Base-by-base conservation (phyloP, 2,797 vertebrate species). In the Erpetoichthys calabaricus region DNA sequence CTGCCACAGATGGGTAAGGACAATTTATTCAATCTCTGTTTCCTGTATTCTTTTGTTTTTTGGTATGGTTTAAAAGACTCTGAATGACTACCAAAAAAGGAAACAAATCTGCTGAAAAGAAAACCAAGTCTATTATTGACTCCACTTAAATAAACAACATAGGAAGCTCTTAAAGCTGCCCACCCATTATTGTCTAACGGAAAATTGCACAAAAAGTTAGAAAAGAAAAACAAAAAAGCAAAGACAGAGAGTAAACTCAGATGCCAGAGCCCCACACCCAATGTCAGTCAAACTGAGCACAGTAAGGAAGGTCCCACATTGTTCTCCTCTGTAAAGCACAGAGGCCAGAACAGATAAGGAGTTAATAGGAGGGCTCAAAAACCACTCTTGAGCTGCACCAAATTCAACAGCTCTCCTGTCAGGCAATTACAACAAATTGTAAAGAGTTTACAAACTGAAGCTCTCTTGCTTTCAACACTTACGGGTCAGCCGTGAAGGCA, bases 111-210 rank as follows among this genome's bases (percentile, higher is more conserved):
- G 53, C 70, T 69, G 72, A 83, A 83, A 73, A 71, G 73, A 82
- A 82, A 78, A 59, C 57, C 5, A 57, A 76, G 67, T 1, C 79
- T 73, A 89, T 90, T 89, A 85, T 87, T 78, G 86, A 86, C 77
- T 74, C 67, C 69, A 81, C 80, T 86, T 78, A 85, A 73, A 89
- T 75, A 89, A 91, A 88, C 82, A 85, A 45, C 58, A 65, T 44
- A 84, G 87, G 89, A 92, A 92, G 80, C 77, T 74, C 76, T 69
- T 60, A 76, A 83, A 74, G 25, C 72, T 73, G 72, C 78, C 83
- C 87, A 55, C 89, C 88, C 87, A 85, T 80, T 86, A 90, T 87
- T 90, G 85, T 90, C 80, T 79, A 66, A 61, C 50, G 52, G 65
- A 25, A 25, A 25, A 25, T 25, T 25, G 25, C 25, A 71, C 61